Percentiles rank a stretch among this genome's conserved stretches.
Conservation (phyloP, 2,113 vertebrate genomes). For the Nothoprocta pentlandii region DNA sequence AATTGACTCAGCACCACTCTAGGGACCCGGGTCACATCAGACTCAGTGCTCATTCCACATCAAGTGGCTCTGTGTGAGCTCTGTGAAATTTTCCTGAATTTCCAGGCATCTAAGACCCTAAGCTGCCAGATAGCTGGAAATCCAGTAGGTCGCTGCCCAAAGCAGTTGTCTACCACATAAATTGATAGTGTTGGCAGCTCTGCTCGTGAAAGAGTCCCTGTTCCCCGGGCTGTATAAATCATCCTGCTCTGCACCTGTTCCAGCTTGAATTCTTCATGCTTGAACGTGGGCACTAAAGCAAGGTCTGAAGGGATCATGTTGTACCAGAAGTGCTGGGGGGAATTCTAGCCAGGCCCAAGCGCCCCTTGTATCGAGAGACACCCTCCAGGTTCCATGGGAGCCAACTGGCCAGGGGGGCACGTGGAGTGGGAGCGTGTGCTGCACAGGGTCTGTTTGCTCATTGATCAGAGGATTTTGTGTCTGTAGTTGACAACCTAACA, state of each 20-base stretch:
- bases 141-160: constrained; percentile 65
- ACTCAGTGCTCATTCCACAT: neutral
- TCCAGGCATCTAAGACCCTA: constrained; percentile 33
- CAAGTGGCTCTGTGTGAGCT: constrained; percentile 21
- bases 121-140: constrained; percentile 53
- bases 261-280: constrained; percentile 74
- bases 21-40: neutral
- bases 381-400: constrained; percentile 52
- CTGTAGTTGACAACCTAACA: constrained; percentile 31
- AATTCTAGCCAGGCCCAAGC: constrained; percentile 39
- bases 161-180: constrained; percentile 75
- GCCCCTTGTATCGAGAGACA: constrained; percentile 42
- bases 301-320: constrained; percentile 61
- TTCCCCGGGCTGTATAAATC: constrained; percentile 71
- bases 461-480: constrained; percentile 22
- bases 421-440: neutral
- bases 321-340: constrained; percentile 63
- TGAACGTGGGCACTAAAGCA: constrained; percentile 65
- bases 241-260: constrained; percentile 71
- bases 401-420: neutral
- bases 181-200: constrained; percentile 70
- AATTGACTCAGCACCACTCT: neutral
- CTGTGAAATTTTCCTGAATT: constrained; percentile 61
- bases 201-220: constrained; percentile 66
- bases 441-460: neutral